These are phyloP conservation scores for Acanthurus leucopareius DNA, from an alignment of 2,797 vertebrate genomes.

Conservation along the genomic window DNA sequence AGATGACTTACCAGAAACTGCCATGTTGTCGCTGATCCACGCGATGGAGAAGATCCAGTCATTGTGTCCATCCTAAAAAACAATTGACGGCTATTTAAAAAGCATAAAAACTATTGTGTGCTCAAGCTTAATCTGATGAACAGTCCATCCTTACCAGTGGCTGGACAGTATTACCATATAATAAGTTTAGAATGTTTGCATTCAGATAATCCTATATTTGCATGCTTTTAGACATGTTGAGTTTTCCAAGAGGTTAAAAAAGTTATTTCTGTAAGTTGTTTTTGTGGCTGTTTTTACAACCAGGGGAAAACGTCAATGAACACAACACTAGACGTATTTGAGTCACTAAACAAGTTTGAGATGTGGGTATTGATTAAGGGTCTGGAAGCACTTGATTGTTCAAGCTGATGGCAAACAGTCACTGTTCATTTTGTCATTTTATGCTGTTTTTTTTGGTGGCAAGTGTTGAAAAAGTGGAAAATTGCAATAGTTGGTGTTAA, in stretches of 20 bases:
- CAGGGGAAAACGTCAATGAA: not conserved
- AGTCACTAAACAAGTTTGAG: not conserved
- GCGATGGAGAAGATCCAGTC: slow-evolving; percentile 99
- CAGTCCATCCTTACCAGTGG: not conserved
- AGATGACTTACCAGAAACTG: slow-evolving; percentile 92
- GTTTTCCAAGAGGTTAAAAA: too few relatives aligned
- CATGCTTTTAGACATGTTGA: too few relatives aligned
- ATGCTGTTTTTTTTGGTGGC: too few relatives aligned
- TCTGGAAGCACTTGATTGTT: not conserved
- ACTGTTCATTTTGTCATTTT: not conserved
- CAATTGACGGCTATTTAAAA: slow-evolving; percentile 41
- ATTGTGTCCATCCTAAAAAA: slow-evolving; percentile 94
- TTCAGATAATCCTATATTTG: too few relatives aligned
- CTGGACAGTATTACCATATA: not conserved
- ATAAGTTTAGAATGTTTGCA: not conserved
- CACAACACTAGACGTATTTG: not conserved
- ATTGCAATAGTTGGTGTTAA: too few relatives aligned
- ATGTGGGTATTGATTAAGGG: not conserved
- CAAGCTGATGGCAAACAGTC: not conserved
- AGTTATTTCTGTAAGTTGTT: not conserved
- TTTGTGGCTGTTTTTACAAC: not conserved
- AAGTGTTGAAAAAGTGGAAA: too few relatives aligned
- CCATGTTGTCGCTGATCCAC: slow-evolving; percentile 98
- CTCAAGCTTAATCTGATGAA: not conserved
- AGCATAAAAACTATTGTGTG: not conserved